Evolutionary conservation across 2,888 invertebrate species (phyloP).

Genomic region (Caenorhabditis virilis): DNA sequence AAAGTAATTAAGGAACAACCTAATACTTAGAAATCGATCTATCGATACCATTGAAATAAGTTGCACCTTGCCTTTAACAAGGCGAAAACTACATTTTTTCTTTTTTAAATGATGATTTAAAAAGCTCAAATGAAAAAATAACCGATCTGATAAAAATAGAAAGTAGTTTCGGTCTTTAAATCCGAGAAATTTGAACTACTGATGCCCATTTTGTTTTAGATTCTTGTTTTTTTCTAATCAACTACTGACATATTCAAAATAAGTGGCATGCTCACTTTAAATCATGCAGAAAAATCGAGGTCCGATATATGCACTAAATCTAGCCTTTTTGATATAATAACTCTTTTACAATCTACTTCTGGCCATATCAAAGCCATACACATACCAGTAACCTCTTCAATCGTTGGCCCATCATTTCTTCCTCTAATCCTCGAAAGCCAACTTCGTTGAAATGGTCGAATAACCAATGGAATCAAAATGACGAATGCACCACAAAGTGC

Average conservation of each 20-base stretch:
- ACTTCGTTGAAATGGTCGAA: conserved; percentile 36
- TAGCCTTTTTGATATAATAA: no score
- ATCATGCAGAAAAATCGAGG: no score
- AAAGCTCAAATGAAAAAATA: conserved; percentile 3
- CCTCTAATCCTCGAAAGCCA: conserved; percentile 21
- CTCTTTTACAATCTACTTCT: no score
- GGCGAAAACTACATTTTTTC: background rate
- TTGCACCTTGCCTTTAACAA: no score
- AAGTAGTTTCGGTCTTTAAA: no score
- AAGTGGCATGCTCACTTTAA: no score
- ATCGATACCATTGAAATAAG: no score
- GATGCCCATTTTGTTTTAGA: background rate
- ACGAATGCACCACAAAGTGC: conserved; percentile 26
- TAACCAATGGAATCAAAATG: conserved; percentile 24
- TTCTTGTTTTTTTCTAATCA: background rate
- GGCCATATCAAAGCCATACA: conserved; percentile 24
- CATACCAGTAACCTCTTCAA: conserved; percentile 43
- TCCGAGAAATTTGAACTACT: no score
- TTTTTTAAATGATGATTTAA: background rate
- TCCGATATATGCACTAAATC: background rate
- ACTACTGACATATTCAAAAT: no score
- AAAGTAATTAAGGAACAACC: no score
- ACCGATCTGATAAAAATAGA: background rate
- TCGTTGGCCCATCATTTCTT: conserved; percentile 26
- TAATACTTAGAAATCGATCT: no score